These are phyloP conservation scores for Lutra lutra DNA, from an alignment of 2,797 vertebrate species.

Conservation along the genomic window DNA sequence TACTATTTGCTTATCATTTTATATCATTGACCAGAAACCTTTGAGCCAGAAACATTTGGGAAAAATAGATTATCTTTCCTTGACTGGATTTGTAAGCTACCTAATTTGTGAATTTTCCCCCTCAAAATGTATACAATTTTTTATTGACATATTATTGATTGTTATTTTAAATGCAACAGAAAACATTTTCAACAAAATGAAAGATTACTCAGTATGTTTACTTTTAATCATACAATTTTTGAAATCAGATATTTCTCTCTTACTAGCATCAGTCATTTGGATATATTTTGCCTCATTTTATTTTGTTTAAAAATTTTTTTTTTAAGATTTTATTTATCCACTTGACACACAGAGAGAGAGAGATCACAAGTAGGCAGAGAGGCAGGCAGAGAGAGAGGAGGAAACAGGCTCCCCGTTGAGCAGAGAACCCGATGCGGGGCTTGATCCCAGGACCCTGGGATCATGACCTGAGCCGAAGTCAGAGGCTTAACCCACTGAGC, in stretches of 20 bases:
- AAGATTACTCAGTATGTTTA: background rate
- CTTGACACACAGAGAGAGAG: too few relatives aligned
- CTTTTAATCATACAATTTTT: background rate
- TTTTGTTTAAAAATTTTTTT: background rate
- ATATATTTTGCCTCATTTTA: background rate
- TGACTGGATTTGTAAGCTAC: background rate
- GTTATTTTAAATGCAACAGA: background rate
- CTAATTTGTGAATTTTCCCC: background rate
- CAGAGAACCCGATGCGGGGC: too few relatives aligned
- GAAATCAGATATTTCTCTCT: background rate
- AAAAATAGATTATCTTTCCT: background rate
- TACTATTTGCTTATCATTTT: background rate
- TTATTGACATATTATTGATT: background rate
- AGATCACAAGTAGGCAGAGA: too few relatives aligned
- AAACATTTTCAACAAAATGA: background rate
- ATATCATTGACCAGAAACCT: background rate
- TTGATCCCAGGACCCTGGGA: too few relatives aligned
- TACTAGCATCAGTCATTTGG: background rate
- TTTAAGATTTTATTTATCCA: too few relatives aligned
- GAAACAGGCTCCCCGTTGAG: too few relatives aligned
- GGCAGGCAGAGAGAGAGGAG: too few relatives aligned
- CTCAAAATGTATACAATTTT: background rate
- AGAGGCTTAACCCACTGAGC: too few relatives aligned
- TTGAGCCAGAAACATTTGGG: background rate
- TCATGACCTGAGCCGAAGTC: too few relatives aligned